These are phyloP conservation scores for Bombyx mandarina DNA, from an alignment of 1,140 invertebrate species.

Conservation along the genomic window DNA sequence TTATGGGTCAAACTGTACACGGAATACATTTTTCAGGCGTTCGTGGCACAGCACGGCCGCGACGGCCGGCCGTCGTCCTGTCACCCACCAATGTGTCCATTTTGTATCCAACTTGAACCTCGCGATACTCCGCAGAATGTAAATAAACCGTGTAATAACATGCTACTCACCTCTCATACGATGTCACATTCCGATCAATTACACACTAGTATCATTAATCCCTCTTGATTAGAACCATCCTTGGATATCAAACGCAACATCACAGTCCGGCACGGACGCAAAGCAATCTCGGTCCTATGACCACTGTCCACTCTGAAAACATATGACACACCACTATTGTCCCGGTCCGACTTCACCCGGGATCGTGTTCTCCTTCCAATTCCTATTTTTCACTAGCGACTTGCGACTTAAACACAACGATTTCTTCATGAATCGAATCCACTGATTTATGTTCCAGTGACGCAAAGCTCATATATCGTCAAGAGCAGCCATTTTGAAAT, in stretches of 20 bases:
- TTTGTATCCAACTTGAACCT: conserved; percentile 42
- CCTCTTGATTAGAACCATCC: conserved; percentile 59
- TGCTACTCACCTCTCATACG: conserved; percentile 62
- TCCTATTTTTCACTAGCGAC: conserved; percentile 48
- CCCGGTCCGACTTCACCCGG: conserved; percentile 37
- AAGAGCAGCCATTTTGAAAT: conserved; percentile 72
- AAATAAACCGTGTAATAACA: conserved; percentile 59
- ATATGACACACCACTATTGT: conserved; percentile 67
- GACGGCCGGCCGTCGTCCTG: conserved; percentile 36
- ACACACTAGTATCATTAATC: conserved; percentile 52
- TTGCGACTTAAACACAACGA: conserved; percentile 44
- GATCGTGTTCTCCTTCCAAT: conserved; percentile 38
- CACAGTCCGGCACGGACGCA: conserved; percentile 59
- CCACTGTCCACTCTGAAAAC: conserved; percentile 62
- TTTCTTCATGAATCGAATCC: conserved; percentile 51
- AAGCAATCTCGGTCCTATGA: conserved; percentile 65
- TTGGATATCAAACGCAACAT: conserved; percentile 64
- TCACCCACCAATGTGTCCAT: conserved; percentile 52
- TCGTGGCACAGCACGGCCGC: conserved; percentile 30
- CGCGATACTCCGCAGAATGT: conserved; percentile 43
- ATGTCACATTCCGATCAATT: conserved; percentile 71
- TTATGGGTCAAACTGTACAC: conserved; percentile 10
- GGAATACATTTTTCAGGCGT: conserved; percentile 11
- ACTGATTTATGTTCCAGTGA: conserved; percentile 70
- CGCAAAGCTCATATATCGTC: conserved; percentile 71